A percentile compares a stretch with the other conserved stretches of the same genome.
phyloP scores from a whole-genome alignment of 2,113 vertebrate genomes.

The Hepsetus odoe region DNA sequence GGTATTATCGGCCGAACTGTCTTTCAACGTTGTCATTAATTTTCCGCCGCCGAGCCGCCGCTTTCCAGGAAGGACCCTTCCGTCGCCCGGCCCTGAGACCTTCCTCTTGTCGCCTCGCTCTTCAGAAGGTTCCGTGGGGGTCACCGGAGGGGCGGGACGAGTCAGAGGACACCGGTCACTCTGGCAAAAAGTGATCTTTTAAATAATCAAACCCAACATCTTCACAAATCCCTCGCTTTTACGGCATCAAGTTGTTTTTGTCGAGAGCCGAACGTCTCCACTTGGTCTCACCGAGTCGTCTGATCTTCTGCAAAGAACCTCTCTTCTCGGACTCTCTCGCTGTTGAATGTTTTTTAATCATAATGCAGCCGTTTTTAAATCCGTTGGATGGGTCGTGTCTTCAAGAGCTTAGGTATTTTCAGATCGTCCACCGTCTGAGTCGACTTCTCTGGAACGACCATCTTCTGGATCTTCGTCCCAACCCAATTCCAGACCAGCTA shows the following conservation, averaged over 20 bases:
- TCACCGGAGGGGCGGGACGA: background rate
- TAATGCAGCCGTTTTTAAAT: too few species aligned
- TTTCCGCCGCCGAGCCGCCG: conserved; percentile 23
- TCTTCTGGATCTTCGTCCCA: too few species aligned
- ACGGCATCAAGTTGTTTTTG: background rate
- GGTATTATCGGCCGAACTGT: conserved; percentile 33
- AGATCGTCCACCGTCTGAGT: too few species aligned
- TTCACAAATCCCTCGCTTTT: background rate
- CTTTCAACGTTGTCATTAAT: conserved; percentile 57
- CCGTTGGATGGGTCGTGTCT: too few species aligned
- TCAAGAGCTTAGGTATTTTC: too few species aligned
- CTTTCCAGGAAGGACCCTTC: conserved; percentile 14
- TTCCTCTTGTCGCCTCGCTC: background rate
- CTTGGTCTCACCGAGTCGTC: too few species aligned
- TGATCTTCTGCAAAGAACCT: too few species aligned
- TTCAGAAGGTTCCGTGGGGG: background rate
- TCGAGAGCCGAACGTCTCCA: background rate
- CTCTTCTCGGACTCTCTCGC: too few species aligned
- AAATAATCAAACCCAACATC: background rate
- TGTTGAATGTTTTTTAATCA: too few species aligned
- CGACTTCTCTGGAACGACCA: too few species aligned
- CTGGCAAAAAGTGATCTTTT: background rate
- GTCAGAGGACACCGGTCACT: conserved; percentile 7
- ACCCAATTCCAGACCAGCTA: too few species aligned
- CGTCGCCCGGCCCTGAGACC: background rate